Conservation (phyloP, 2,797 vertebrate genomes). For the Spinus pinus region DNA sequence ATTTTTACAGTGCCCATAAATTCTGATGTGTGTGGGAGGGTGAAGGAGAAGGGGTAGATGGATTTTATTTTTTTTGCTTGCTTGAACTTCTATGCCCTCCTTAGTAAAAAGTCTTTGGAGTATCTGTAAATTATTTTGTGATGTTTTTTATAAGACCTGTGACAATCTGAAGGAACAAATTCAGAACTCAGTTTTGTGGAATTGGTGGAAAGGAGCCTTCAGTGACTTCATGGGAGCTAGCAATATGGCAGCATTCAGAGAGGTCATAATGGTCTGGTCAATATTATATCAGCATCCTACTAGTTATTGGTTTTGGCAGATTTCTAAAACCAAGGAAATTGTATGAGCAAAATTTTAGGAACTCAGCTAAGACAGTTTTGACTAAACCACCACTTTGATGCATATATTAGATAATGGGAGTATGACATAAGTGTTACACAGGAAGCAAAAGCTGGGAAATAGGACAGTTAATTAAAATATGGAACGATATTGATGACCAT, state of each 20-base stretch:
- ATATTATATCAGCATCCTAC: not conserved
- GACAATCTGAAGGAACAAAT: not conserved
- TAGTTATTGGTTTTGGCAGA: not conserved
- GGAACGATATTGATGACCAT: not conserved
- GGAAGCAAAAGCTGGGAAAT: not conserved
- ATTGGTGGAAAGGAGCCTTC: not conserved
- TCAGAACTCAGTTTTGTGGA: not conserved
- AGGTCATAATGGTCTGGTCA: not conserved
- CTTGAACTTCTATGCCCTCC: not conserved
- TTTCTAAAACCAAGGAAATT: not conserved
- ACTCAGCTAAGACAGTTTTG: not conserved
- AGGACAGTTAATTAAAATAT: not conserved
- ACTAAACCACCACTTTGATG: not conserved
- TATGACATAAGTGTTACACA: not conserved
- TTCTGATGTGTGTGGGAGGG: not conserved
- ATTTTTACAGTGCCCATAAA: not conserved
- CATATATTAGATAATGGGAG: not conserved
- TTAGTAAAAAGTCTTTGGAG: not conserved
- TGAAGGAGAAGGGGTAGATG: not conserved
- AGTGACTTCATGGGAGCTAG: not conserved
- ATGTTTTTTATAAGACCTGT: rapidly evolving
- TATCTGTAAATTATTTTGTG: not conserved
- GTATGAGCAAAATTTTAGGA: not conserved
- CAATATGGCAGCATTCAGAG: not conserved
- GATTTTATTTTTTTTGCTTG: not conserved